A percentile compares a stretch with the other conserved stretches of the same genome.
These are phyloP conservation scores for Ataeniobius toweri DNA, from an alignment of 2,797 vertebrate species.

Conservation along the genomic window DNA sequence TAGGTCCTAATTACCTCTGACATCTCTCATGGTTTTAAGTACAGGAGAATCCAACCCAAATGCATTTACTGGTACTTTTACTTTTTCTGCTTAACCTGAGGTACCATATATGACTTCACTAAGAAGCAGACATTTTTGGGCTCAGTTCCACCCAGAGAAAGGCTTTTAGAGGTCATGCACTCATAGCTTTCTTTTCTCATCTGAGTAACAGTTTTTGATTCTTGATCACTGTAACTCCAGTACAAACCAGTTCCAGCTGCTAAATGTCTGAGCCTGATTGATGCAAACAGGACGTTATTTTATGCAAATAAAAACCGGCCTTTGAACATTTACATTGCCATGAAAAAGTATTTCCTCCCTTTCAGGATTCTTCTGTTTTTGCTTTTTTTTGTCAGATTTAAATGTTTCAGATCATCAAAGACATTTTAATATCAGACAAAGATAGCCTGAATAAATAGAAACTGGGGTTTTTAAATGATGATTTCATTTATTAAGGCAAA, in stretches of 20 bases:
- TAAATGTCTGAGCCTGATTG: background rate
- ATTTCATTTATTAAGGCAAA: background rate
- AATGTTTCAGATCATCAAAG: background rate
- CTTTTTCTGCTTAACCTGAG: background rate
- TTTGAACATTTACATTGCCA: background rate
- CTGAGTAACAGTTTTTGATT: background rate
- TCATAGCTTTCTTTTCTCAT: conserved; percentile 8
- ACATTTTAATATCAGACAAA: background rate
- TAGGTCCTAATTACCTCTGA: conserved; percentile 1
- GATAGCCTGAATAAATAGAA: background rate
- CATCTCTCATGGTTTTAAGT: conserved; percentile 17
- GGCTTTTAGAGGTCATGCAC: conserved; percentile 36
- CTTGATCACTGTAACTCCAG: background rate
- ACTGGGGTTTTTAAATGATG: background rate
- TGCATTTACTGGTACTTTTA: background rate
- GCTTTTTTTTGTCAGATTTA: background rate
- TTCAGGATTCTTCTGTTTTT: background rate
- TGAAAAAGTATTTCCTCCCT: background rate
- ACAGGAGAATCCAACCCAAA: conserved; percentile 1
- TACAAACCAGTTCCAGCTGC: background rate
- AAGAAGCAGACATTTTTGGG: conserved; percentile 25
- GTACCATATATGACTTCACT: conserved; percentile 21
- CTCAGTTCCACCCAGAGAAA: conserved; percentile 31
- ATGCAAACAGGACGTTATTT: background rate
- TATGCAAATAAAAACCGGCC: background rate